Conservation (phyloP, 2,888 invertebrate species). For the Tuberolachnus salignus region DNA sequence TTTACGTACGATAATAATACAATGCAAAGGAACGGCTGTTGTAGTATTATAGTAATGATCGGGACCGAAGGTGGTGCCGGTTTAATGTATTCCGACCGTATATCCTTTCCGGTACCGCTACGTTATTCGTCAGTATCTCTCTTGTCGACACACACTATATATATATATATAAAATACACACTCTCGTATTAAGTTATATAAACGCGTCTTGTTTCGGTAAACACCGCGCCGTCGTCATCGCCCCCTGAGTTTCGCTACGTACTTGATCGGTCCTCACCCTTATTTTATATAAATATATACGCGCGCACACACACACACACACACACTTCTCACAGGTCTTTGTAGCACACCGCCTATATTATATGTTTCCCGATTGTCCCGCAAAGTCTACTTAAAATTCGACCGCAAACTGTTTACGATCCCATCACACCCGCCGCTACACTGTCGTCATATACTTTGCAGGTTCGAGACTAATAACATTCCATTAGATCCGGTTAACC, state of each 20-base stretch:
- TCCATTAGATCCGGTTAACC: too few species aligned
- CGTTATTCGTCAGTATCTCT: constrained; percentile 12
- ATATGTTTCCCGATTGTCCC: not conserved
- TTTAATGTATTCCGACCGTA: constrained; percentile 13
- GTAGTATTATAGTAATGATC: not conserved
- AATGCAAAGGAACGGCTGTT: not conserved
- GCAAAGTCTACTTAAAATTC: not conserved
- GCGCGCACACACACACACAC: too few species aligned
- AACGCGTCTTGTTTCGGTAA: constrained; percentile 27
- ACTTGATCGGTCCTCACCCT: too few species aligned
- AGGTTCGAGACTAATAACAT: too few species aligned
- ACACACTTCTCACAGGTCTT: too few species aligned
- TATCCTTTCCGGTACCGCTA: not conserved
- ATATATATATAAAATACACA: too few species aligned
- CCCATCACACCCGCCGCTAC: too few species aligned
- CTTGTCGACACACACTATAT: constrained; percentile 3
- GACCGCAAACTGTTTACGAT: not conserved
- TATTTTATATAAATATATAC: too few species aligned
- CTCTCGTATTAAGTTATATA: not conserved
- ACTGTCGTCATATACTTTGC: too few species aligned
- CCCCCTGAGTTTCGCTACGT: not conserved
- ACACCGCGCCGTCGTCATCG: not conserved
- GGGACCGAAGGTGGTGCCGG: not conserved
- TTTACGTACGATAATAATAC: not conserved
- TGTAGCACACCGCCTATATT: too few species aligned